A percentile compares a stretch with the other conserved stretches of the same genome.
These are phyloP conservation scores for Myzus persicae DNA, from an alignment of 1,140 invertebrate species.

Conservation along the genomic window DNA sequence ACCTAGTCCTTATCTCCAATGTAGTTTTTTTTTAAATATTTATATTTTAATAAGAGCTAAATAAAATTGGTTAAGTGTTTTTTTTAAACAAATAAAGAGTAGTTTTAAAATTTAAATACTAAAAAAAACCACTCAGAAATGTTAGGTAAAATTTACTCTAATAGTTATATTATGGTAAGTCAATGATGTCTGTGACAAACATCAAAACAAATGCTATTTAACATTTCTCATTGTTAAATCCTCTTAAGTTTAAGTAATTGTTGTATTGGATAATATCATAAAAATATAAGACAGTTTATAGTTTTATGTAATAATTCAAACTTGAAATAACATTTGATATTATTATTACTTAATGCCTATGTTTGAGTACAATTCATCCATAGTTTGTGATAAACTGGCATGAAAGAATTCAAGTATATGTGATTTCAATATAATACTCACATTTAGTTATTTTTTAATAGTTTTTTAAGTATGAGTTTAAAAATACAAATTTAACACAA, in stretches of 20 bases:
- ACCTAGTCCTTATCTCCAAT: too few relatives aligned
- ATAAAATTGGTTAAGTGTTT: background rate
- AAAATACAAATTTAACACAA: background rate
- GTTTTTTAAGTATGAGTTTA: background rate
- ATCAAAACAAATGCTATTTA: background rate
- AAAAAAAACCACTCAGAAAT: background rate
- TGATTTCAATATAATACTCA: background rate
- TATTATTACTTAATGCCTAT: background rate
- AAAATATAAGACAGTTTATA: background rate
- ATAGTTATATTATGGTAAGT: background rate
- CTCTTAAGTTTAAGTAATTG: background rate
- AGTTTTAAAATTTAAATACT: constrained; percentile 1
- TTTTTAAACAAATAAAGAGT: background rate
- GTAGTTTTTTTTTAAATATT: too few relatives aligned
- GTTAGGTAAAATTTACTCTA: background rate
- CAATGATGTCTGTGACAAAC: background rate
- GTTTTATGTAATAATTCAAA: background rate
- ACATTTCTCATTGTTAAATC: background rate
- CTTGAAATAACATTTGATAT: background rate
- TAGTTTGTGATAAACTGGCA: background rate
- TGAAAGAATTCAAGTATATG: background rate
- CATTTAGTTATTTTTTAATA: background rate
- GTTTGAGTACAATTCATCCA: background rate
- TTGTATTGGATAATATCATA: background rate
- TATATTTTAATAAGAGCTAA: background rate